Conservation (phyloP, 2,797 vertebrate species). For the Pempheris klunzingeri region DNA sequence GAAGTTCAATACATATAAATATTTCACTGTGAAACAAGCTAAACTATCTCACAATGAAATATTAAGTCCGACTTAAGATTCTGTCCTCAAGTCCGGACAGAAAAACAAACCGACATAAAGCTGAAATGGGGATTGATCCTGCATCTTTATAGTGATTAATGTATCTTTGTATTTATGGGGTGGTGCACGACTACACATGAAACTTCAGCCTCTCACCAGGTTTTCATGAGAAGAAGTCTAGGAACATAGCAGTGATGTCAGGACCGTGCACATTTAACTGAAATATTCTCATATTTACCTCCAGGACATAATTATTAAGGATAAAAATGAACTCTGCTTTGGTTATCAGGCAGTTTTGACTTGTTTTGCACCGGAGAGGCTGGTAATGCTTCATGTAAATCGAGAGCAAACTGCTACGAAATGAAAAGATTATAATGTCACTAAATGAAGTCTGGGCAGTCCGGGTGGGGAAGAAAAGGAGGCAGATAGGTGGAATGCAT, state of each 20-base stretch:
- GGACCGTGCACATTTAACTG: neutral
- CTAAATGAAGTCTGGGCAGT: constrained; percentile 68
- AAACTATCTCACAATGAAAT: neutral
- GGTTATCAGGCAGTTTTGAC: neutral
- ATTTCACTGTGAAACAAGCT: neutral
- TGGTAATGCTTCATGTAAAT: constrained; percentile 45
- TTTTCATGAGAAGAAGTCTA: too few relatives aligned
- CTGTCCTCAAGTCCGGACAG: neutral
- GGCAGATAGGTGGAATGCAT: constrained; percentile 81
- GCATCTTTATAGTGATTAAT: neutral
- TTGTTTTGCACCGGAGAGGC: constrained; percentile 16
- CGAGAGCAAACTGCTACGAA: constrained; percentile 62
- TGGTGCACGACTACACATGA: neutral
- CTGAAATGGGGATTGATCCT: neutral
- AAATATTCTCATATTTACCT: neutral
- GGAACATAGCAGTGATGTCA: too few relatives aligned
- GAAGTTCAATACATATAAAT: neutral
- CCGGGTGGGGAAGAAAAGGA: constrained; percentile 60
- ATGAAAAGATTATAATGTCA: constrained; percentile 74
- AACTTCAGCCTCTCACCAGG: neutral
- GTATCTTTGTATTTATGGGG: neutral
- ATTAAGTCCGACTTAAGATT: neutral
- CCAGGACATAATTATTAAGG: neutral
- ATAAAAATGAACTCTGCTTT: constrained; percentile 14
- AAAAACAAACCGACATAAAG: neutral